Conservation (phyloP, 2,113 vertebrate genomes). For the Castor canadensis region DNA sequence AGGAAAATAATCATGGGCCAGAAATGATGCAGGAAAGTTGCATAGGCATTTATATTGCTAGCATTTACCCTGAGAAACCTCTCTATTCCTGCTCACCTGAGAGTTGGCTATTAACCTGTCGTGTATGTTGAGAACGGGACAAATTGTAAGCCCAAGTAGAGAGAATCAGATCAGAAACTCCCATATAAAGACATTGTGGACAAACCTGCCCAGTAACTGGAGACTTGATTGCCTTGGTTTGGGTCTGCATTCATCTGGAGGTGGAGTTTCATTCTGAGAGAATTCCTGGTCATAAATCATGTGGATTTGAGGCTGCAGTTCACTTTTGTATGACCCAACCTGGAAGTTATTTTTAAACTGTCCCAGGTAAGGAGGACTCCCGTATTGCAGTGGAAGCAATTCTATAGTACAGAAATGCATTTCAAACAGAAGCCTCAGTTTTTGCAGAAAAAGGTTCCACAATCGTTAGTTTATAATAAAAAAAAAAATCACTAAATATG, state of each 20-base stretch:
- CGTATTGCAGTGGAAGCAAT: background rate
- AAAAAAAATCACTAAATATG: background rate
- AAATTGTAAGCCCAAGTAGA: background rate
- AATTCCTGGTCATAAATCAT: background rate
- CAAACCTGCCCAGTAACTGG: background rate
- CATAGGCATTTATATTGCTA: background rate
- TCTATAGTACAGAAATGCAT: background rate
- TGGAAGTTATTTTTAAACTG: background rate
- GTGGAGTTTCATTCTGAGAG: background rate
- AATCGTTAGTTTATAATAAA: background rate
- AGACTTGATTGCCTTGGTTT: background rate
- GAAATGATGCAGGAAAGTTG: background rate
- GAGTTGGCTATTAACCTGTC: background rate
- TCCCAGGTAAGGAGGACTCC: background rate
- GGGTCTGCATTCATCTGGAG: background rate
- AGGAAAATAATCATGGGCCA: background rate
- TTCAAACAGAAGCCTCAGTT: constrained; percentile 23
- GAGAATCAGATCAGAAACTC: background rate
- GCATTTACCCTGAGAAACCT: background rate
- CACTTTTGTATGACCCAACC: background rate
- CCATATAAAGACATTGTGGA: background rate
- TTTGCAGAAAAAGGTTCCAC: background rate
- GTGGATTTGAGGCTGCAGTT: background rate
- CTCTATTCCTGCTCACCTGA: background rate
- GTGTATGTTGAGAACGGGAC: background rate